phyloP scores from a whole-genome alignment of 2,888 invertebrate species.

The Maniola hyperantus region DNA sequence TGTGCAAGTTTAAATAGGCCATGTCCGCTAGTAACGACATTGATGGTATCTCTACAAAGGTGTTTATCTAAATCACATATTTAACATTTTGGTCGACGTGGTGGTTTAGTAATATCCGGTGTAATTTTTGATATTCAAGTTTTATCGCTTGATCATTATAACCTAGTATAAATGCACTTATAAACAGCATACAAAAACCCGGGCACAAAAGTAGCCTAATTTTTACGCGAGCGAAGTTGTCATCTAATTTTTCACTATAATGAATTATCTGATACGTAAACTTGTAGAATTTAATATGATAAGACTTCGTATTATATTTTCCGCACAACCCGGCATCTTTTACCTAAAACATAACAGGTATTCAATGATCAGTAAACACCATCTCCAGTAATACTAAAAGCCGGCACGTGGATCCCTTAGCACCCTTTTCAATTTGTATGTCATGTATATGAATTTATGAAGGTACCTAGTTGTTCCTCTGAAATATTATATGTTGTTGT shows the following conservation, averaged over 20 bases:
- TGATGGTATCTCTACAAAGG: background rate
- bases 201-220: too few species aligned
- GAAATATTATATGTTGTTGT: background rate
- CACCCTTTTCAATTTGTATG: conserved; percentile 2
- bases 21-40: background rate
- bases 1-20: too few species aligned
- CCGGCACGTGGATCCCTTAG: background rate
- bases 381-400: background rate
- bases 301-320: background rate
- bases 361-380: background rate
- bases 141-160: conserved; percentile 2
- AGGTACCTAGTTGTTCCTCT: background rate
- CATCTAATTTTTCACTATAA: background rate
- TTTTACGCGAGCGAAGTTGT: too few species aligned
- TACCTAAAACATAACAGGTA: background rate
- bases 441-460: background rate
- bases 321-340: background rate
- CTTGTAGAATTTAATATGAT: too few species aligned
- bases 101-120: conserved; percentile 20
- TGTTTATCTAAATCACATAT: conserved; percentile 21
- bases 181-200: too few species aligned
- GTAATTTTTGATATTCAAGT: conserved; percentile 19
- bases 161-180: background rate
- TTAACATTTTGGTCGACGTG: conserved; percentile 15
- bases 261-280: background rate